phyloP scores from a whole-genome alignment of 2,888 invertebrate species.

The Morinoia aosen region DNA sequence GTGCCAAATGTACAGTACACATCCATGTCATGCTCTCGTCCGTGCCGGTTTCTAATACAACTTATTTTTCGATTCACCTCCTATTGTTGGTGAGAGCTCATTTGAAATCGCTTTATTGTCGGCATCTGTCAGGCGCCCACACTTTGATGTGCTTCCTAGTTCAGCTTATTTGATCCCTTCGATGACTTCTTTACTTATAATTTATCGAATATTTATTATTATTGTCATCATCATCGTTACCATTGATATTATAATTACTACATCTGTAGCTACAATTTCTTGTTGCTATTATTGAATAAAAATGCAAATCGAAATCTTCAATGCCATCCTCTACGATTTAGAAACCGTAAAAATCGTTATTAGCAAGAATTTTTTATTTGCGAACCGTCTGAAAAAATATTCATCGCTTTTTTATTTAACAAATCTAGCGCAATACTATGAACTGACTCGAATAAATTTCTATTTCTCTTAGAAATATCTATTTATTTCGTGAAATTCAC shows the following conservation, averaged over 20 bases:
- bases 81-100: background rate
- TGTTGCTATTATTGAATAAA: slow-evolving; percentile 25
- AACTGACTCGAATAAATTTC: background rate
- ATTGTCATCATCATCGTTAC: background rate
- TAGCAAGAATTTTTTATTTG: too few relatives aligned
- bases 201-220: background rate
- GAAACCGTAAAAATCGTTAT: too few relatives aligned
- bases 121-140: background rate
- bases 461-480: background rate
- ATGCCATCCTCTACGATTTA: background rate
- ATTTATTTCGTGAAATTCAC: background rate
- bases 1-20: slow-evolving; percentile 12
- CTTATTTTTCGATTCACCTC: background rate
- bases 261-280: slow-evolving; percentile 34
- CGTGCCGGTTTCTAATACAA: background rate
- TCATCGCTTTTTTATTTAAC: background rate
- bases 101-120: background rate
- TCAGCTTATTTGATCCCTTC: background rate
- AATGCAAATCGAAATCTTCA: background rate
- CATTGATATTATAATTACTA: slow-evolving; percentile 9
- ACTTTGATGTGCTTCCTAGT: background rate
- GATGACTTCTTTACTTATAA: background rate
- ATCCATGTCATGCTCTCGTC: background rate
- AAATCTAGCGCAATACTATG: background rate
- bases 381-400: background rate